Evolutionary conservation across 2,113 vertebrate species (phyloP), one percentile per base, ranked within the genome.

Genomic region (Ageneiosus marmoratus): DNA sequence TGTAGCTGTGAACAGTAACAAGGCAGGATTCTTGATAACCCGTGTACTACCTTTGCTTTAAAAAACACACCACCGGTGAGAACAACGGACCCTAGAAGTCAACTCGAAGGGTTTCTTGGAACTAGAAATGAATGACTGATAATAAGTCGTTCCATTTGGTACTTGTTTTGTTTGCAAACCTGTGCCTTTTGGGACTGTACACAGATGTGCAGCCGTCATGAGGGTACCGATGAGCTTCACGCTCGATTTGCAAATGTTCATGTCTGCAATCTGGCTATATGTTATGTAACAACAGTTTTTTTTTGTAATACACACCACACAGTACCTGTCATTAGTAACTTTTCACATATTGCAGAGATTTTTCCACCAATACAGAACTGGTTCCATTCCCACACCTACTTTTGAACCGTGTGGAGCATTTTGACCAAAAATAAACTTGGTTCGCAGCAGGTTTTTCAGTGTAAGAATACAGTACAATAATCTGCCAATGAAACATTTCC

Each of bases 1-100:
- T 56, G 29, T 65, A 13, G 41, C 75, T 67, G 63, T 67, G 63
- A 51, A 87, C 58, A 37, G n/a, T 72, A 77, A 87, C 37, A 37
- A 60, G 77, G 51, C 27, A 75, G 34, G 53, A 72, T 55, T 55
- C n/a, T 51, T 75, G 44, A 51, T n/a, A 41, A 44, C 34, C 48
- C 22, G 12, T 58, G 82, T 5, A 77, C n/a, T 70, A 50, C 75
- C 13, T 58, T 83, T 78, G 62, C 65, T 32, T 82, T n/a, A 65
- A 48, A 69, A 44, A 73, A 56, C 48, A 1, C 48, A 22, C 55
- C n/a, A 32, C 48, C 32, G 53, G 22, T 46, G 37, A 56, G 50
- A 29, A 70, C n/a, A 27, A 27, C 75, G 16, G 65, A 78, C 32
- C 62, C 41, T 12, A 72, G 53, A 70, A n/a, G 22, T 24, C 34